Evolutionary conservation across 2,888 invertebrate genomes (phyloP).

Genomic region (Diplolepis rosae): DNA sequence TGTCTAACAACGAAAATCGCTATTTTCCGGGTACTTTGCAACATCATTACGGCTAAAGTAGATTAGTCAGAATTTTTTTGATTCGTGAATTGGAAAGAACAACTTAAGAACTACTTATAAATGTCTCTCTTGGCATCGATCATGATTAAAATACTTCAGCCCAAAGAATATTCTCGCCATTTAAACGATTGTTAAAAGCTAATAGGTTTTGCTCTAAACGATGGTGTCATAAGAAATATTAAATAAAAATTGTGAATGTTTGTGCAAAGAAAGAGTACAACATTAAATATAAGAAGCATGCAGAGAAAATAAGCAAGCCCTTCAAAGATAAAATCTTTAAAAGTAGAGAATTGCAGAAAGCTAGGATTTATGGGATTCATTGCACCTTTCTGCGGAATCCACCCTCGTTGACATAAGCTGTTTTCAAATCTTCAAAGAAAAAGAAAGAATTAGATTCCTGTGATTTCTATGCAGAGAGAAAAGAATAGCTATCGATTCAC

Average conservation of each 20-base stretch:
- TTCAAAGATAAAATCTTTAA: slow-evolving; percentile 1
- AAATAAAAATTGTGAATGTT: neutral
- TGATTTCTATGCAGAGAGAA: neutral
- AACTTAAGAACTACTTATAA: too few relatives aligned
- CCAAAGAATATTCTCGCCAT: neutral
- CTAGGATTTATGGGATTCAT: slow-evolving; percentile 21
- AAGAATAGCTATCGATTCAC: slow-evolving; percentile 9
- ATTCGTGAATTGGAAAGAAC: too few relatives aligned
- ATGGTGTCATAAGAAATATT: neutral
- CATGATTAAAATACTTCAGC: too few relatives aligned
- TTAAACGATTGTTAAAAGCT: neutral
- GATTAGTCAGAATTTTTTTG: too few relatives aligned
- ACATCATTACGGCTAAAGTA: too few relatives aligned
- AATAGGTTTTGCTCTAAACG: neutral
- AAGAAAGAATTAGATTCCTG: neutral
- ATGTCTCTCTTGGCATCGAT: too few relatives aligned
- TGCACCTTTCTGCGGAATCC: neutral
- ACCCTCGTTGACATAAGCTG: slow-evolving; percentile 24
- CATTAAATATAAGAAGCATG: neutral
- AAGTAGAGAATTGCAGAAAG: slow-evolving; percentile 2
- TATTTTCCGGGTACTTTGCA: too few relatives aligned
- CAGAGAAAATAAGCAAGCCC: neutral
- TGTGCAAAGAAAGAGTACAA: neutral
- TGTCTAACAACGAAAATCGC: too few relatives aligned
- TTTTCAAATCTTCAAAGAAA: slow-evolving; percentile 18